Conservation (phyloP, 2,888 invertebrate genomes). For the Brachyopa scutellaris region DNA sequence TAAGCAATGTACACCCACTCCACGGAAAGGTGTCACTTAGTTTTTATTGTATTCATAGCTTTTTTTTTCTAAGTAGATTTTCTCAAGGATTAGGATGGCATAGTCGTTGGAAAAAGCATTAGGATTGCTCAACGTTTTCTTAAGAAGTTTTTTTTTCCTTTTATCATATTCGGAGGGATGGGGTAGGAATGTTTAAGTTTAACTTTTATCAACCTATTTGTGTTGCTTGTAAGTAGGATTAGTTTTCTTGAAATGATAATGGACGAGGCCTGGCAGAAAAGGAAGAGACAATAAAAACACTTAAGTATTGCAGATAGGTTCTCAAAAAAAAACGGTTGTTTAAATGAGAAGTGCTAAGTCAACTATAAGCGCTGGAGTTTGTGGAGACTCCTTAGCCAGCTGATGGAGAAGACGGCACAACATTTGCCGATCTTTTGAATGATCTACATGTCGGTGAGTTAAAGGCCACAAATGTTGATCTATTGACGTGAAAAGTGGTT, state of each 20-base stretch:
- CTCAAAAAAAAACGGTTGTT: too few species aligned
- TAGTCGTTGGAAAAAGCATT: background rate
- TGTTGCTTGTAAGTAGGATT: slow-evolving; percentile 24
- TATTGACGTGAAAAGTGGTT: too few species aligned
- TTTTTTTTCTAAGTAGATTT: background rate
- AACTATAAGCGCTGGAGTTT: too few species aligned
- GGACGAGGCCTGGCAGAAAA: too few species aligned
- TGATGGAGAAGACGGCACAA: too few species aligned
- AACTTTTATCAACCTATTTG: slow-evolving; percentile 20
- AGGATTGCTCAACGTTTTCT: slow-evolving; percentile 6
- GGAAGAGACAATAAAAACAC: too few species aligned
- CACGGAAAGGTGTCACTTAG: slow-evolving; percentile 25
- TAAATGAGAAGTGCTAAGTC: too few species aligned
- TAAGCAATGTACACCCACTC: background rate
- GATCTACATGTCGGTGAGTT: too few species aligned
- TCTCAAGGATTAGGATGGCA: slow-evolving; percentile 26
- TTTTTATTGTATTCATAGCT: slow-evolving; percentile 23
- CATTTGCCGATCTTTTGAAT: too few species aligned
- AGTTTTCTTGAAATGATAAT: background rate
- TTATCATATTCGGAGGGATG: background rate
- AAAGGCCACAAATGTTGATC: too few species aligned
- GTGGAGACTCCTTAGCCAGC: too few species aligned
- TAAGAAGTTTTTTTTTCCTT: slow-evolving; percentile 10
- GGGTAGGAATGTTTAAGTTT: slow-evolving; percentile 7
- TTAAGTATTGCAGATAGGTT: too few species aligned